Evolutionary conservation across 2,888 invertebrate species (phyloP).

Genomic region (Ochropleura leucogaster): DNA sequence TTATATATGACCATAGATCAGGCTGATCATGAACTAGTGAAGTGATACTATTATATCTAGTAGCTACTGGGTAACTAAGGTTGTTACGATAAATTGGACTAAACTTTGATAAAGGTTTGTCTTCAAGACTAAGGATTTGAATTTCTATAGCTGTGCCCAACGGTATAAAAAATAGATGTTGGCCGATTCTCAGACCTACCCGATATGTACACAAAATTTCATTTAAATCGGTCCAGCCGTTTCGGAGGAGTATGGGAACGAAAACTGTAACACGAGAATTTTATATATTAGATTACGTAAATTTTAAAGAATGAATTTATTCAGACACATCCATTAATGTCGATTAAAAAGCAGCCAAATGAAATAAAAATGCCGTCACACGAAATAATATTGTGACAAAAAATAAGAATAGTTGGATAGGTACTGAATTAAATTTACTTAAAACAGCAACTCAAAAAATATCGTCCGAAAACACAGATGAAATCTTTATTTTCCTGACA

Average conservation of each 20-base stretch:
- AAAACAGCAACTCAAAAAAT: neutral
- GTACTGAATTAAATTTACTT: neutral
- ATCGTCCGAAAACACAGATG: neutral
- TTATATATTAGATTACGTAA: too few species aligned
- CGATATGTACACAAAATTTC: too few species aligned
- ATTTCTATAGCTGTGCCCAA: too few species aligned
- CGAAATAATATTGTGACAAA: neutral
- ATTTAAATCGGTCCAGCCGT: too few species aligned
- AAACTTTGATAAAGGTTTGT: neutral
- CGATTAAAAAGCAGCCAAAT: neutral
- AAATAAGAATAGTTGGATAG: neutral
- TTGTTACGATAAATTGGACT: constrained; percentile 7
- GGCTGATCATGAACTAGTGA: constrained; percentile 54
- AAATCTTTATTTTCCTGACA: neutral
- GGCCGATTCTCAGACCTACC: too few species aligned
- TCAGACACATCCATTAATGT: neutral
- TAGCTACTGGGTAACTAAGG: constrained; percentile 18
- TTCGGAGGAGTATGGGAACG: too few species aligned
- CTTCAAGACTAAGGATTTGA: neutral
- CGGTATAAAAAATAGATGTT: too few species aligned
- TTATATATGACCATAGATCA: constrained; percentile 52
- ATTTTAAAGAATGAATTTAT: neutral
- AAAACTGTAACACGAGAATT: too few species aligned
- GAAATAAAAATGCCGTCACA: neutral
- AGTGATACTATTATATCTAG: constrained; percentile 45